Conservation (phyloP, 2,797 vertebrate species). For the Sebastes hubbsi region DNA sequence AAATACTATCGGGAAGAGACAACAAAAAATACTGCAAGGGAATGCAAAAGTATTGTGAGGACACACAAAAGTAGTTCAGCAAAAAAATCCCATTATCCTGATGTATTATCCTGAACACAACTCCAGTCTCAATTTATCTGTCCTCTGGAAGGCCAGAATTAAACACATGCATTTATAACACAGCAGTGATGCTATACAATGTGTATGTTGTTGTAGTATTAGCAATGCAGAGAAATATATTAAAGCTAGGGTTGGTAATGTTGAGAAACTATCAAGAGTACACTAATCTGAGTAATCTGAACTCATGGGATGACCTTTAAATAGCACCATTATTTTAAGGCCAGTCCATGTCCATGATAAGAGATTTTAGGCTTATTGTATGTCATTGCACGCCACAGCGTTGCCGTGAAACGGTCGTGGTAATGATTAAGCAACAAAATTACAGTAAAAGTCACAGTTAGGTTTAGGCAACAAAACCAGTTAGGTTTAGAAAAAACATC, state of each 20-base stretch:
- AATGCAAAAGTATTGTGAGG: neutral
- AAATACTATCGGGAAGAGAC: neutral
- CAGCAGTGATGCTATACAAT: neutral
- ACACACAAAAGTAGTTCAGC: neutral
- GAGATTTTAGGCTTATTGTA: fast-evolving
- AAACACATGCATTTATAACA: neutral
- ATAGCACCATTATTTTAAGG: too few relatives aligned
- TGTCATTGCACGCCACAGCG: too few relatives aligned
- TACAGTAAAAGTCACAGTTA: too few relatives aligned
- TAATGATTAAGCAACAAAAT: too few relatives aligned
- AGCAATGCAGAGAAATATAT: neutral
- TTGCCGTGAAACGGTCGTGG: fast-evolving
- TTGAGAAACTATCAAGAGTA: too few relatives aligned
- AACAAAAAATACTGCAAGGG: neutral
- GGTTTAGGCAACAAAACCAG: too few relatives aligned
- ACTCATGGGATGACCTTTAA: too few relatives aligned
- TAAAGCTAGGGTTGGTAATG: too few relatives aligned
- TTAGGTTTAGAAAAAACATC: too few relatives aligned
- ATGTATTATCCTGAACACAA: neutral
- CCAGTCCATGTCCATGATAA: too few relatives aligned
- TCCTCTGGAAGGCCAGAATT: neutral
- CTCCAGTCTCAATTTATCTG: neutral
- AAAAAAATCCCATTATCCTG: neutral
- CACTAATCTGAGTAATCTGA: too few relatives aligned
- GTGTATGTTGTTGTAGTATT: neutral